Conservation (phyloP, 2,113 vertebrate genomes). For the Mastomys natalensis region DNA sequence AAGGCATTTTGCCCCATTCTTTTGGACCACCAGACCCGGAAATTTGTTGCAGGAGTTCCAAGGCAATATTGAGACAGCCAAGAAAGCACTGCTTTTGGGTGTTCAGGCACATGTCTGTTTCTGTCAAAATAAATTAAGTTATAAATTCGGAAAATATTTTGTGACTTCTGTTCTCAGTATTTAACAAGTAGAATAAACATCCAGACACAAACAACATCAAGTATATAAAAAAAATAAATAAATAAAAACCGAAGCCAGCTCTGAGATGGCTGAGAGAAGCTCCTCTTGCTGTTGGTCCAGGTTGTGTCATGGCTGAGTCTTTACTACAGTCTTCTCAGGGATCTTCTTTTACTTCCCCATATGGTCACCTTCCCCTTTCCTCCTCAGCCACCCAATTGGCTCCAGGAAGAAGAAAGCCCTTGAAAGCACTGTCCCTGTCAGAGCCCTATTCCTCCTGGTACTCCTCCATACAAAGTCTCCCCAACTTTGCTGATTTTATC, state of each 20-base stretch:
- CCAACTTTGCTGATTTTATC: constrained; percentile 71
- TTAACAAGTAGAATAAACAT: constrained; percentile 63
- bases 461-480: constrained; percentile 47
- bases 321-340: background rate
- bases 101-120: constrained; percentile 59
- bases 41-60: constrained; percentile 59
- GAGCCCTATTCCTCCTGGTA: constrained; percentile 34
- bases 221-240: constrained; percentile 19
- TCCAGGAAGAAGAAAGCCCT: background rate
- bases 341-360: background rate
- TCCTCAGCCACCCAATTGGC: background rate
- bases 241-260: background rate
- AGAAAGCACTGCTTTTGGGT: constrained; percentile 49
- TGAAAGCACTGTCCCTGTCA: background rate
- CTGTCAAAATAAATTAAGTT: constrained; percentile 66
- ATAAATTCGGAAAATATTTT: constrained; percentile 70
- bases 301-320: background rate
- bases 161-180: constrained; percentile 59
- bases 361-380: background rate
- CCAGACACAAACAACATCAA: constrained; percentile 39
- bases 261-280: background rate
- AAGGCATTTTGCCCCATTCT: constrained; percentile 1
- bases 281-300: constrained; percentile 11
- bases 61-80: constrained; percentile 48
- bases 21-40: background rate